Evolutionary conservation across 2,888 invertebrate species (phyloP).

Genomic region (Xanthorhoe spadicearia): DNA sequence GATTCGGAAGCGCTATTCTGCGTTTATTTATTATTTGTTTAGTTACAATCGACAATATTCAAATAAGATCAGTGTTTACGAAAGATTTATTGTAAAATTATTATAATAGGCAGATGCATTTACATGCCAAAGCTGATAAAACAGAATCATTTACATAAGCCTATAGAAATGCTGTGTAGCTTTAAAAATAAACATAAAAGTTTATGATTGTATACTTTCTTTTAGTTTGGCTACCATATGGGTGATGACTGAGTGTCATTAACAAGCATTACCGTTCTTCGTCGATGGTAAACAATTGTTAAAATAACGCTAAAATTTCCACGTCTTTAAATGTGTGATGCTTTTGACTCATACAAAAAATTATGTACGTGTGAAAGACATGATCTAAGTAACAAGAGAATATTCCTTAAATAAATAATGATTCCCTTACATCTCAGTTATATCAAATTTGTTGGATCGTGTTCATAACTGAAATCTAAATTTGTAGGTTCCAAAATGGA

Average conservation of each 20-base stretch:
- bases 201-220: neutral
- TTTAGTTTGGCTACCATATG: neutral
- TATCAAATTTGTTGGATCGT: conserved; percentile 21
- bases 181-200: neutral
- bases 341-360: neutral
- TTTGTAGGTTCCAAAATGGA: conserved; percentile 30
- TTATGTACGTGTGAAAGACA: neutral
- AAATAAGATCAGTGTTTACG: conserved; percentile 19
- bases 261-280: conserved; percentile 13
- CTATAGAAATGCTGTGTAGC: neutral
- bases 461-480: conserved; percentile 24
- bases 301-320: neutral
- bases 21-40: conserved; percentile 46
- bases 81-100: conserved; percentile 33
- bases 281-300: neutral
- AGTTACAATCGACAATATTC: conserved; percentile 32
- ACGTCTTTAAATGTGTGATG: neutral
- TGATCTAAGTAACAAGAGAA: conserved; percentile 1
- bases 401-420: too few species aligned
- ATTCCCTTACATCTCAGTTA: conserved; percentile 4
- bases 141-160: conserved; percentile 24
- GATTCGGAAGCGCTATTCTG: conserved; percentile 52
- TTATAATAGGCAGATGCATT: conserved; percentile 28
- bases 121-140: conserved; percentile 25
- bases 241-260: neutral